Percentiles rank a stretch among this genome's conserved stretches.
phyloP scores from a whole-genome alignment of 2,797 vertebrate species.

The Antennarius maculatus region DNA sequence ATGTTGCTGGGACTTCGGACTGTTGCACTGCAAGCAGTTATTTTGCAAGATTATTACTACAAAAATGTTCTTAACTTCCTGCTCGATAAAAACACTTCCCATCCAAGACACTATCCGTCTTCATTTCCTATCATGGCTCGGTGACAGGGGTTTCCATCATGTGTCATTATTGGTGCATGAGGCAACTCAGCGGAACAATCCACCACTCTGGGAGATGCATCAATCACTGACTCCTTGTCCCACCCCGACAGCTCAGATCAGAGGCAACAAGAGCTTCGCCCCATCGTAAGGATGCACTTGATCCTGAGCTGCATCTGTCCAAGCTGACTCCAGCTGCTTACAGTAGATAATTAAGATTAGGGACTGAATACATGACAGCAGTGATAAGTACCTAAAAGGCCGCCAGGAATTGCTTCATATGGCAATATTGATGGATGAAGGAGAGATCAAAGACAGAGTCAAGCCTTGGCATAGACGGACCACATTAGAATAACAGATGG shows the following conservation, averaged over 20 bases:
- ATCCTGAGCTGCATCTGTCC: constrained; percentile 44
- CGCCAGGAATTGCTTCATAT: constrained; percentile 53
- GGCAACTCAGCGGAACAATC: constrained; percentile 81
- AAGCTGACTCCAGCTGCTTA: constrained; percentile 31
- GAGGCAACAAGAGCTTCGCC: constrained; percentile 57
- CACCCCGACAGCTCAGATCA: constrained; percentile 62
- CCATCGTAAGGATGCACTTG: constrained; percentile 57
- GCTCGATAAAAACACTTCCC: constrained; percentile 81
- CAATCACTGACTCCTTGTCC: constrained; percentile 79
- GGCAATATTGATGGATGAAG: constrained; percentile 53
- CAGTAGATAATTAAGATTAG: constrained; percentile 72
- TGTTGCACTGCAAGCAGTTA: constrained; percentile 60
- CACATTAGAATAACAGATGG: constrained; percentile 28
- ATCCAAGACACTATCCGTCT: constrained; percentile 81
- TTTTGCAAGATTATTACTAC: constrained; percentile 71
- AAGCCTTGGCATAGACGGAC: constrained; percentile 43
- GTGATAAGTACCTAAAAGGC: constrained; percentile 48
- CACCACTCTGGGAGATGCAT: constrained; percentile 78
- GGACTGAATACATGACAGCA: constrained; percentile 58
- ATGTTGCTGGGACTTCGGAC: constrained; percentile 11
- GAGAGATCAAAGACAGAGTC: constrained; percentile 46
- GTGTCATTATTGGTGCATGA: constrained; percentile 85
- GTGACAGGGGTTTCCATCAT: constrained; percentile 86
- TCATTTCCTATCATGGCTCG: constrained; percentile 79
- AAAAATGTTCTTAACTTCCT: constrained; percentile 76